Evolutionary conservation across 2,113 vertebrate genomes (phyloP), one percentile per base, ranked within the genome.

Genomic region (Shinisaurus crocodilurus): DNA sequence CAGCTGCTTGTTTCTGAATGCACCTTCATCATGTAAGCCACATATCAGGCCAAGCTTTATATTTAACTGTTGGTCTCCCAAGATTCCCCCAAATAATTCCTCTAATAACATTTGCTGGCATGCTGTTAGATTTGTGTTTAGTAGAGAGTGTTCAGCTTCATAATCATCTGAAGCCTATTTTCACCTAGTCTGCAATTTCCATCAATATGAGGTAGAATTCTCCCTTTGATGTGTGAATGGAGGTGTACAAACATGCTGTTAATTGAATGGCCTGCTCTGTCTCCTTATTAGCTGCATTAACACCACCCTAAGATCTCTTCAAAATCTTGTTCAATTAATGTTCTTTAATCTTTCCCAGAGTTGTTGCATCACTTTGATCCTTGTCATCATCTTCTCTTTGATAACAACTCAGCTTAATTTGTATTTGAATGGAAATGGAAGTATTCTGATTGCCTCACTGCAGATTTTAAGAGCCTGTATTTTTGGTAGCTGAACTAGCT

Each of bases 221-320:
- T 93, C 93, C 91, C 96, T 98, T 98, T 98, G 97, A 98, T 98
- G 96, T 96, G 74, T 5, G 48, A 95, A 95, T 86, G 88, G 95
- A 96, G 95, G 95, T 97, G 95, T 96, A 96, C 97, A 97, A 96
- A 25, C 6, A 20, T 43, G 82, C 60, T 95, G 96, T 96, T 97
- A 96, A 97, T 97, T 97, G 97, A 98, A 96, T 96, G 93, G 96
- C 94, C 97, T 94, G 86, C 91, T 92, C 95, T 97, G 93, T 94
- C 96, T 96, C 95, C 94, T 90, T 94, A 94, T 97, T 96, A 97
- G 96, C 95, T 96, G 97, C 97, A 98, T 97, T 98, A 98, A 97
- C 96, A 96, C 95, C 96, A 97, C 98, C 98, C 98, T 98, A 50
- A 98, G 98, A 97, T 97, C 97, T 96, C 97, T 97, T 97, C 97